phyloP scores from a whole-genome alignment of 2,797 vertebrate species.

The Buceros bicornis region DNA sequence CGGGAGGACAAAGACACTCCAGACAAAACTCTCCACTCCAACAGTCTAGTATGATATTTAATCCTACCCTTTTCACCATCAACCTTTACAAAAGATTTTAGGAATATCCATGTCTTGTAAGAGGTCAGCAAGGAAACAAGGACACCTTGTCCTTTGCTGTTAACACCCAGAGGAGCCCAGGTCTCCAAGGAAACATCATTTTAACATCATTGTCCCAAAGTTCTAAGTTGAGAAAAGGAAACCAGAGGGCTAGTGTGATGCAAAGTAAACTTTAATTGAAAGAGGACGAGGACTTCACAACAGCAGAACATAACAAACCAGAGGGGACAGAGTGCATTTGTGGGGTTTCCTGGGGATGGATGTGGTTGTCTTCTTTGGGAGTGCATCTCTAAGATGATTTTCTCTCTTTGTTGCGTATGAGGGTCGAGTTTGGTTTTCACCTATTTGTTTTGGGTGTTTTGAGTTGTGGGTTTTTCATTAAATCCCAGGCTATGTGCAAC shows the following conservation, averaged over 20 bases:
- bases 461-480: neutral
- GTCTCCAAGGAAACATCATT: neutral
- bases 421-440: neutral
- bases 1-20: no score
- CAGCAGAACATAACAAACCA: neutral
- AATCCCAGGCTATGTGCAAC: neutral
- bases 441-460: neutral
- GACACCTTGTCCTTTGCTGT: neutral
- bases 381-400: neutral
- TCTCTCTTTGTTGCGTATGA: neutral
- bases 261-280: neutral
- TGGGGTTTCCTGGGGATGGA: neutral
- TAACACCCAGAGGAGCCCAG: neutral
- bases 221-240: neutral
- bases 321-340: neutral
- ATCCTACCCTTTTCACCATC: neutral
- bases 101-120: neutral
- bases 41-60: fast-evolving
- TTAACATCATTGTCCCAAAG: fast-evolving
- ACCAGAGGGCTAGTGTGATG: neutral
- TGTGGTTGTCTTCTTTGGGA: neutral
- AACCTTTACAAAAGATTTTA: neutral
- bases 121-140: neutral
- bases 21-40: neutral
- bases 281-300: neutral